These are phyloP conservation scores for Gymnocheta viridis DNA, from an alignment of 2,888 invertebrate genomes.

Conservation along the genomic window DNA sequence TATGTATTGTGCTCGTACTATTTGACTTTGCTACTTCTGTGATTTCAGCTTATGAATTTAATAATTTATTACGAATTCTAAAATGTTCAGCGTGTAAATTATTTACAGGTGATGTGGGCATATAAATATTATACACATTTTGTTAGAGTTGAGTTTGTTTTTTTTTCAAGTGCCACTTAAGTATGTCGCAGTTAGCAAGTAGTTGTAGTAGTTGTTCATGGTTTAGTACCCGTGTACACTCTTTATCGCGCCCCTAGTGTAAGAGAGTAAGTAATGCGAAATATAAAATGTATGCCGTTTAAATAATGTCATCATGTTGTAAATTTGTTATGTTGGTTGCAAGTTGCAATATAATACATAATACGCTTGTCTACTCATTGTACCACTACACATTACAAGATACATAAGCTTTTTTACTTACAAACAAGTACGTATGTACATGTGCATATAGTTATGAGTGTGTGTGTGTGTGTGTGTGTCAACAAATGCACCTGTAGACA, in stretches of 20 bases:
- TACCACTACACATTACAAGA: neutral
- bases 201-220: conserved; percentile 1
- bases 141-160: conserved; percentile 22
- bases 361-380: conserved; percentile 14
- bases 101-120: conserved; percentile 7
- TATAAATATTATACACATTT: neutral
- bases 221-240: neutral
- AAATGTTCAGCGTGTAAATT: too few relatives aligned
- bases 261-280: neutral
- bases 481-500: conserved; percentile 46
- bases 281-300: neutral
- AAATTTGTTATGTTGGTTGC: conserved; percentile 40
- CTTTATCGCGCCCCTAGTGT: neutral
- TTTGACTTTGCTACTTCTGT: too few relatives aligned
- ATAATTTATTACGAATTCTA: too few relatives aligned
- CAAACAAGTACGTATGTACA: neutral
- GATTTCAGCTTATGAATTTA: too few relatives aligned
- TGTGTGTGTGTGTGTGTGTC: neutral
- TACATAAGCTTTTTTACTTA: neutral
- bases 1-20: too few relatives aligned
- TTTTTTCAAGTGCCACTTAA: conserved; percentile 56
- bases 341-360: conserved; percentile 46
- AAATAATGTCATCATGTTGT: conserved; percentile 41
- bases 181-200: conserved; percentile 49
- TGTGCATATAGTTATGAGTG: neutral